Percentiles rank a stretch among this genome's conserved stretches.
Evolutionary conservation across 2,888 invertebrate species (phyloP).

Genomic region (Oxystoma pomonae): DNA sequence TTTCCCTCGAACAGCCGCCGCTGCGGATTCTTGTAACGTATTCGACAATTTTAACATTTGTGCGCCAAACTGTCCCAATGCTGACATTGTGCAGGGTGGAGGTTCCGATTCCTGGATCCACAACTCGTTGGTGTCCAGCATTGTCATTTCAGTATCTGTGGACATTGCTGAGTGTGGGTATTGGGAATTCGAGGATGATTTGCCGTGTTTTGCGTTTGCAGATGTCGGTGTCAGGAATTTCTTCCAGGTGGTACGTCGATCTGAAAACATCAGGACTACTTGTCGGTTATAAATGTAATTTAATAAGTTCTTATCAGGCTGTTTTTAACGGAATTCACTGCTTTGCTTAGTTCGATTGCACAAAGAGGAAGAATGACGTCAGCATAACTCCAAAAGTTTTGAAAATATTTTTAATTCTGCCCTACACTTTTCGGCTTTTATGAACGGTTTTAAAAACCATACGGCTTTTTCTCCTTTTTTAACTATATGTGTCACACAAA

Average conservation of each 20-base stretch:
- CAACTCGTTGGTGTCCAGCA: slow-evolving; percentile 77
- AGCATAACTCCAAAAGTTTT: too few relatives aligned
- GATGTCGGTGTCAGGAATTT: slow-evolving; percentile 56
- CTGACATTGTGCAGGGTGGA: slow-evolving; percentile 78
- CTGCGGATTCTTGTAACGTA: slow-evolving; percentile 70
- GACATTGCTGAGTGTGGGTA: slow-evolving; percentile 70
- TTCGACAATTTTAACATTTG: slow-evolving; percentile 82
- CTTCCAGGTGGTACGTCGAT: slow-evolving; percentile 76
- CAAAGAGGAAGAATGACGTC: too few relatives aligned
- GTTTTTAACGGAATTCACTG: too few relatives aligned
- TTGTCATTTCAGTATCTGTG: slow-evolving; percentile 80
- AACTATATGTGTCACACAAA: too few relatives aligned
- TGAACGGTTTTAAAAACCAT: too few relatives aligned
- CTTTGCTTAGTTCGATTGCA: too few relatives aligned
- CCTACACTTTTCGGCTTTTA: too few relatives aligned
- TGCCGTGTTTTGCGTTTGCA: slow-evolving; percentile 25
- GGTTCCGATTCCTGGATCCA: slow-evolving; percentile 70
- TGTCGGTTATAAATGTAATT: background rate
- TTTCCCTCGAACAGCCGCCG: slow-evolving; percentile 19
- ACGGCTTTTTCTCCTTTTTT: too few relatives aligned
- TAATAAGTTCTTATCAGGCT: too few relatives aligned
- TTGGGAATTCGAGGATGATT: slow-evolving; percentile 53
- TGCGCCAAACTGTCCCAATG: slow-evolving; percentile 80
- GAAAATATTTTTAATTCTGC: too few relatives aligned
- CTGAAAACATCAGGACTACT: slow-evolving; percentile 41